Percentiles rank a stretch among this genome's conserved stretches.
Conservation (phyloP, 2,888 invertebrate species). For the Allolobophora icterica region DNA sequence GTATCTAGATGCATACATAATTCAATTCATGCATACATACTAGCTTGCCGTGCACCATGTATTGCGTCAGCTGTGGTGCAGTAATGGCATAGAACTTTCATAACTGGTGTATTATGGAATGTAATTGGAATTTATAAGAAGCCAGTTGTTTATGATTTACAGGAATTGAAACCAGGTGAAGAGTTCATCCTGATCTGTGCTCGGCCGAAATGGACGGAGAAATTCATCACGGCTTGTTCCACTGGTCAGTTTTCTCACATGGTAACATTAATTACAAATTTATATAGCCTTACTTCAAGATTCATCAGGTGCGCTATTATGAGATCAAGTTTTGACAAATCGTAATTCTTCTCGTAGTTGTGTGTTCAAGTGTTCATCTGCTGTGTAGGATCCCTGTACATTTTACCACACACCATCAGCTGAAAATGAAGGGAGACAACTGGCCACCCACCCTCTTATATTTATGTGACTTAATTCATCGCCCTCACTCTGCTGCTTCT, state of each 20-base stretch:
- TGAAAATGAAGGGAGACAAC: background rate
- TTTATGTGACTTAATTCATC: too few species aligned
- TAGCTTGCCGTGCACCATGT: too few species aligned
- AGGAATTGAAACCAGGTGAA: background rate
- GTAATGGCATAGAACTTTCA: too few species aligned
- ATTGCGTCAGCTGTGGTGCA: too few species aligned
- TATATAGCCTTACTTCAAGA: too few species aligned
- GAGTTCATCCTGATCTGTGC: slow-evolving; percentile 20
- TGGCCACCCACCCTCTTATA: background rate
- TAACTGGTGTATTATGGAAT: background rate
- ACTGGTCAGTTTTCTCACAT: background rate
- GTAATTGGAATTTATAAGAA: background rate
- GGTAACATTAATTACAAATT: too few species aligned
- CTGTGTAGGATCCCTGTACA: background rate
- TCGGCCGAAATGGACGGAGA: slow-evolving; percentile 22
- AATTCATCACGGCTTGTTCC: background rate
- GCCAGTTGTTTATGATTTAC: background rate
- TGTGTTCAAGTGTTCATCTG: background rate
- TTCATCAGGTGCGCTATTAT: too few species aligned
- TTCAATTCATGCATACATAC: too few species aligned
- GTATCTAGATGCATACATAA: too few species aligned
- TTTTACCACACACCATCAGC: background rate
- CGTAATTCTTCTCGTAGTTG: background rate
- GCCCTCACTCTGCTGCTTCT: too few species aligned
- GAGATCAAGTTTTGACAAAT: background rate